phyloP scores from a whole-genome alignment of 1,140 invertebrate genomes.

The Protaetia brevitarsis region DNA sequence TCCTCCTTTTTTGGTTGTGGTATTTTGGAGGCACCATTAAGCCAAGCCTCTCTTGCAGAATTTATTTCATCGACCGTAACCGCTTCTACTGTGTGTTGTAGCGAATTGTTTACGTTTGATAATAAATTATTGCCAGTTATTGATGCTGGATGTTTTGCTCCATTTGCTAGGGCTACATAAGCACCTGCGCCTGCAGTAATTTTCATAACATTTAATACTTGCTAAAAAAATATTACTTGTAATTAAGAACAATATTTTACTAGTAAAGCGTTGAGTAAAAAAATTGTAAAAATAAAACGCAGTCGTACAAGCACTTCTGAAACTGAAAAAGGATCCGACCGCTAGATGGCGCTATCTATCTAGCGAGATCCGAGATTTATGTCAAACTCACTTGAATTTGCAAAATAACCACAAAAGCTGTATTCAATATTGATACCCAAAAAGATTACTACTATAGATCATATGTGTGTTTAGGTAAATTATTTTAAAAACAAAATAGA shows the following conservation, averaged over 20 bases:
- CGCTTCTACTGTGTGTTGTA: constrained; percentile 45
- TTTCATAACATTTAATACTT: constrained; percentile 47
- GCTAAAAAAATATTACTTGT: constrained; percentile 35
- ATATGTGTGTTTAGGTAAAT: no score
- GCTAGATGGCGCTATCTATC: no score
- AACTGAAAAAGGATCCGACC: no score
- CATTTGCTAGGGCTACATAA: constrained; percentile 46
- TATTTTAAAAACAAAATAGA: no score
- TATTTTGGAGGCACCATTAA: constrained; percentile 49
- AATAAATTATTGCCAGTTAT: constrained; percentile 27
- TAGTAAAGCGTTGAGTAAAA: no score
- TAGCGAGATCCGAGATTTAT: no score
- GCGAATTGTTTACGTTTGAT: constrained; percentile 31
- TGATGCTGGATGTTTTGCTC: constrained; percentile 50
- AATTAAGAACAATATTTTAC: background rate
- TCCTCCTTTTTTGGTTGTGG: constrained; percentile 44
- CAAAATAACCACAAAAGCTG: no score
- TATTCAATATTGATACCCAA: no score
- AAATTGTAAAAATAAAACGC: no score
- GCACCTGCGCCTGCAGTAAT: constrained; percentile 45
- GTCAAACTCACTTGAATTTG: no score
- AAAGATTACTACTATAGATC: no score
- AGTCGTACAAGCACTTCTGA: no score
- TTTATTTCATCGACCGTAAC: constrained; percentile 60
- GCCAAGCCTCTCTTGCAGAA: constrained; percentile 58